Evolutionary conservation across 64 coral and sea anemone species (phyloP), one percentile per base, ranked within the genome.

Genomic region (Trachythela sp.): DNA sequence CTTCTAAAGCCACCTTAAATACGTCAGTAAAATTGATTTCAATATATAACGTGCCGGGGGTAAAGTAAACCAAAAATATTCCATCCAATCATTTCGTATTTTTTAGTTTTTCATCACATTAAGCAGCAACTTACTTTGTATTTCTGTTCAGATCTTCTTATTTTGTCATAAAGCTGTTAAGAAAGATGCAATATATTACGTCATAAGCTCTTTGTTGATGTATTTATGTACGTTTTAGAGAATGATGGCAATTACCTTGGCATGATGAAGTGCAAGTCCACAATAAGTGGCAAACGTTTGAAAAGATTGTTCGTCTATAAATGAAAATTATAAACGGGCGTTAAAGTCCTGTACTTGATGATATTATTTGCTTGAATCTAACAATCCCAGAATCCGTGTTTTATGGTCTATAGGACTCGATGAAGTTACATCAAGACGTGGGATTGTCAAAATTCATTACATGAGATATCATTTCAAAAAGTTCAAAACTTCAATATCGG

Each of bases 251-350:
- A 87, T 85, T 77, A 94, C 96, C 96, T 99, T 99, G 2, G 96
- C 96, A 70, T 99, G 96, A 52, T 99, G 96, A 40, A 99, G 87
- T 2, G 96, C 96, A 48, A 99, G 85, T 5, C 96, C 96, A 90
- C 96, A 99, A 54, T 99, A 99, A 36, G 94, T 99, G 24, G 96
- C 96, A 93, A 99, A 99, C 9, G 96, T 99, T 84, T 99, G 96
- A 40, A 99, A 99, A 49, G 96, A 99, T 39, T 99, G 91, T 58
- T 99, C 96, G 85, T 99, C 96, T 99, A 60, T 36, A 14, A 90
- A 41, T 85, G 34, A 64, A 64, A 17, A n/a, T 26, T 8, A n/a
- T 18, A 64, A 52, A 52, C 13, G 49, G n/a, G n/a, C n/a, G n/a
- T n/a, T n/a, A n/a, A n/a, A n/a, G n/a, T n/a, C n/a, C n/a, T n/a